Base-by-base conservation (phyloP, 2,797 vertebrate genomes). In the Psittacula echo region DNA sequence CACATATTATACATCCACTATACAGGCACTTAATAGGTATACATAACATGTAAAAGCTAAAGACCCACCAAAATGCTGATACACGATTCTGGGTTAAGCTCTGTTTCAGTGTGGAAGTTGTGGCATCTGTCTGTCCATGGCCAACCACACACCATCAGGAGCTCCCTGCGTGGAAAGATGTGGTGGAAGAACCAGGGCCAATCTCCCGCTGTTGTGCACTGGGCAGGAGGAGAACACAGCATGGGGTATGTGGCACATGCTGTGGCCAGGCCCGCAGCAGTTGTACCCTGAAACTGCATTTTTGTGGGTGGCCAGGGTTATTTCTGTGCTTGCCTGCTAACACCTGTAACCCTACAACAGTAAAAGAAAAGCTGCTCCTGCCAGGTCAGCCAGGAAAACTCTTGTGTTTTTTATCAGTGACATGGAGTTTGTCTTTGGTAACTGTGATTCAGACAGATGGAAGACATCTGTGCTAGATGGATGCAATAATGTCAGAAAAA, bases 111-210 rank as follows among this genome's bases (percentile, higher is more conserved):
- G 5, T 1, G 1, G 60, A 32, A 13, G 7, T 11, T 4, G 0
- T 5, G 30, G 13, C 2, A 1, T 14, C 21, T 17, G 26, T 1
- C 12, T 13, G 17, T 5, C 11, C 2, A 0, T 8, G 11, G 32
- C 34, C 12, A 34, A 1, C 19, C 3, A 4, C 2, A 5, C 0
- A 1, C 7, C 9, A 7, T 6, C n/a, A 44, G 51, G 8, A 7
- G 1, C 3, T 6, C 14, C 6, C 16, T 2, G 17, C 3, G 0
- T 2, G 19, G n/a, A 23, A 17, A 3, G 21, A 2, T 1, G 0
- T 2, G 3, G 16, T 7, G 29, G 22, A 5, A 12, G 22, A 17
- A 2, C 0, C 0, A 16, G 17, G 34, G 11, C 22, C 5, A 6
- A 11, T 13, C 41, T 18, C 5, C 21, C 16, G 13, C 56, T 7